A percentile compares a stretch with the other conserved stretches of the same genome.
phyloP scores from a whole-genome alignment of 2,113 vertebrate species.

The Prunella himalayana region DNA sequence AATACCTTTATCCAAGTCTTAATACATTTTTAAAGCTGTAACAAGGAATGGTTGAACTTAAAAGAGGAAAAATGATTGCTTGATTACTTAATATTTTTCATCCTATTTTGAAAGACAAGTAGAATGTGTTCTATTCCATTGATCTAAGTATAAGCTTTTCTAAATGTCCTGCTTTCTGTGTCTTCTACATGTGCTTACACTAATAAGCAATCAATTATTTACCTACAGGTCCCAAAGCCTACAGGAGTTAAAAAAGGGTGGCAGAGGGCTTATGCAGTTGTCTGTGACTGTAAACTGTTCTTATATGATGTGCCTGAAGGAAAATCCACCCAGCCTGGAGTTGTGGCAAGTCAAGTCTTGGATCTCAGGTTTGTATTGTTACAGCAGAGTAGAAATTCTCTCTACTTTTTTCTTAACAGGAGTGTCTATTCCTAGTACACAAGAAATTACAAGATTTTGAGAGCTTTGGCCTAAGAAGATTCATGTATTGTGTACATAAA shows the following conservation, averaged over 20 bases:
- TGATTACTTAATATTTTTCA: not conserved
- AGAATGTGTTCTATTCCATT: not conserved
- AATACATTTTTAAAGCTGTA: not conserved
- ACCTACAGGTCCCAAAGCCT: slow-evolving; percentile 89
- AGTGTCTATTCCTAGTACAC: not conserved
- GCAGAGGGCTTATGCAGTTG: slow-evolving; percentile 92
- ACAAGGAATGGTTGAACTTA: not conserved
- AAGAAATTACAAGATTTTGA: not conserved
- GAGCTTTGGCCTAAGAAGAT: not conserved
- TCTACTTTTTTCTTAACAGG: not conserved
- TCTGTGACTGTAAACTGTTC: slow-evolving; percentile 95
- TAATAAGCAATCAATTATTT: slow-evolving; percentile 21
- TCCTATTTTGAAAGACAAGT: not conserved
- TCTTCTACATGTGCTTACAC: not conserved
- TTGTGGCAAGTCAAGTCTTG: slow-evolving; percentile 88
- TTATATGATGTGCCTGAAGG: slow-evolving; percentile 94
- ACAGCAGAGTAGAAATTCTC: not conserved
- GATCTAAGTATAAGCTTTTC: not conserved
- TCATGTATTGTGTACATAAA: not conserved
- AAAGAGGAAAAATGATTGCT: not conserved
- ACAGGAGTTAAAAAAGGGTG: slow-evolving; percentile 97
- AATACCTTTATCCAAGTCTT: not conserved
- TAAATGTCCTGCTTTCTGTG: not conserved
- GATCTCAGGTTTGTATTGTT: slow-evolving; percentile 86
- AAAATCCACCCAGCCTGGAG: slow-evolving; percentile 90